Percentiles rank a stretch among this genome's conserved stretches.
Conservation (phyloP, 2,888 invertebrate species). For the Clepsis dumicolana region DNA sequence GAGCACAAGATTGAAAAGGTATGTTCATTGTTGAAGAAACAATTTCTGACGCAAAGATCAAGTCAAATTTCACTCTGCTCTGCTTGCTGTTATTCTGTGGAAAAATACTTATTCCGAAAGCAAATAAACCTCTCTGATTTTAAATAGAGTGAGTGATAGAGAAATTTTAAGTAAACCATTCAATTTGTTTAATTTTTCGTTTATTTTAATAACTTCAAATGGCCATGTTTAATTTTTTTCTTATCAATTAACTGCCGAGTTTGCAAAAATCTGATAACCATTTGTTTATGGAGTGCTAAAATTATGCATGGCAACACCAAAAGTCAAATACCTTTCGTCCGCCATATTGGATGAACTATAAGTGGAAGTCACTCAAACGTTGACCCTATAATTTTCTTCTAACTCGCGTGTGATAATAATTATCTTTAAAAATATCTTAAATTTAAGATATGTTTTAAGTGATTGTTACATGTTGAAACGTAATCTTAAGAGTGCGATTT, state of each 20-base stretch:
- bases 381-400: slow-evolving; percentile 79
- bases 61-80: not conserved
- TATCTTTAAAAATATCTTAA: slow-evolving; percentile 62
- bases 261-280: slow-evolving; percentile 6
- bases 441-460: slow-evolving; percentile 69
- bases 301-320: slow-evolving; percentile 63
- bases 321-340: slow-evolving; percentile 69
- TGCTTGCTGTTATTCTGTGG: not conserved
- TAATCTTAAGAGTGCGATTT: slow-evolving; percentile 59
- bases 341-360: slow-evolving; percentile 83
- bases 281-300: slow-evolving; percentile 29
- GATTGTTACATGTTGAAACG: slow-evolving; percentile 57
- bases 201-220: too few species aligned
- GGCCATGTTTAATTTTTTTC: not conserved
- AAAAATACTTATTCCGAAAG: slow-evolving; percentile 16
- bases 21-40: slow-evolving; percentile 16
- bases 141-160: too few species aligned
- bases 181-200: too few species aligned
- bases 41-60: not conserved
- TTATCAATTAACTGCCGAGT: not conserved
- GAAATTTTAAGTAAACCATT: too few species aligned
- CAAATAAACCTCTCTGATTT: not conserved
- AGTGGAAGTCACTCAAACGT: slow-evolving; percentile 82
- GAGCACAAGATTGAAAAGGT: slow-evolving; percentile 29
- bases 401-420: slow-evolving; percentile 64